Evolutionary conservation across 23 tunicate species (phyloP).

Genomic region (Oikopleura dioica): DNA sequence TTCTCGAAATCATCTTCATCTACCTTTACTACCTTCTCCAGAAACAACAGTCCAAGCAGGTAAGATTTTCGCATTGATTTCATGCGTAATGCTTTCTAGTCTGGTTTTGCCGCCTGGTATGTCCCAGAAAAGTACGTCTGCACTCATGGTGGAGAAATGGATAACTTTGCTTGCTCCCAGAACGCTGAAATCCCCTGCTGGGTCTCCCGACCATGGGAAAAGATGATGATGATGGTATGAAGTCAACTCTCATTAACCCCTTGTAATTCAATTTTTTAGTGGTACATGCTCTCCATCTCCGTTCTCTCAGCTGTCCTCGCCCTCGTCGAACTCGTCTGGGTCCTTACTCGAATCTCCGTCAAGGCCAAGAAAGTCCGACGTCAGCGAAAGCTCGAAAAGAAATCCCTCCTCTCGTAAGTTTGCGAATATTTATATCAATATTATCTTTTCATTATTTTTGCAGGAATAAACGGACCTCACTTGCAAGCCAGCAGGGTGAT

Average conservation of each 20-base stretch:
- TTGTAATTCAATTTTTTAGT: too few relatives aligned
- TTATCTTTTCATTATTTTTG: too few relatives aligned
- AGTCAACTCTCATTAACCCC: too few relatives aligned
- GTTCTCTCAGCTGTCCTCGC: background rate
- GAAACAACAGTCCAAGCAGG: slow-evolving; percentile 11
- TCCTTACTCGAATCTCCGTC: background rate
- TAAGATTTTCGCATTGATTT: background rate
- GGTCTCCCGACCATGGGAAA: slow-evolving; percentile 10
- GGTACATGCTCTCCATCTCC: slow-evolving; percentile 1
- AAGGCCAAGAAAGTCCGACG: background rate
- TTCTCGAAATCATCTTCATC: background rate
- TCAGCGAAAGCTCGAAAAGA: background rate
- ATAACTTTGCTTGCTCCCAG: slow-evolving; percentile 5
- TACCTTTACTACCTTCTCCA: slow-evolving; percentile 3
- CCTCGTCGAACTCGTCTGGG: background rate
- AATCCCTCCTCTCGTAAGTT: background rate
- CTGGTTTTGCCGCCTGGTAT: background rate
- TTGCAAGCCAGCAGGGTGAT: too few relatives aligned
- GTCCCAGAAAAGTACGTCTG: slow-evolving; percentile 11
- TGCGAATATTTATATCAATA: too few relatives aligned
- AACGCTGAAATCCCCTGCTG: slow-evolving; percentile 1
- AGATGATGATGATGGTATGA: slow-evolving; percentile 11
- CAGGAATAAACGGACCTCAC: too few relatives aligned
- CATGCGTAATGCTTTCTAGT: background rate
- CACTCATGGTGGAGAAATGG: background rate